phyloP scores from a whole-genome alignment of 2,888 invertebrate genomes.

The Cyclophora punctaria region DNA sequence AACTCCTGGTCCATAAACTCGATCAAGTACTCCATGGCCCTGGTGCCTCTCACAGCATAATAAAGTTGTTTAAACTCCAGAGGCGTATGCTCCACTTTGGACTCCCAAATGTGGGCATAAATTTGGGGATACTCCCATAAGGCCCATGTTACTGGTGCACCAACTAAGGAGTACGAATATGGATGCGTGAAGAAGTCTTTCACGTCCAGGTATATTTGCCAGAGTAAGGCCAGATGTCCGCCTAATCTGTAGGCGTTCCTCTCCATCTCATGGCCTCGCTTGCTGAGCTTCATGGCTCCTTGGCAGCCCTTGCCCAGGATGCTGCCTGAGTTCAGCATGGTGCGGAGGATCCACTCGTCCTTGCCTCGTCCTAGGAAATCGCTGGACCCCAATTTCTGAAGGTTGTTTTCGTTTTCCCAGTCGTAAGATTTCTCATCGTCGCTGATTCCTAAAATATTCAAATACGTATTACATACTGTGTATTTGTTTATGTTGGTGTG shows the following conservation, averaged over 20 bases:
- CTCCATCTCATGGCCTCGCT: slow-evolving; percentile 40
- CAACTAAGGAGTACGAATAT: slow-evolving; percentile 54
- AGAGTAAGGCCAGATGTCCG: slow-evolving; percentile 57
- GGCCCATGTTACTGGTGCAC: slow-evolving; percentile 53
- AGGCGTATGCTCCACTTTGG: slow-evolving; percentile 42
- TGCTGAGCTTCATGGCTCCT: slow-evolving; percentile 57
- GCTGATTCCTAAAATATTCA: slow-evolving; percentile 29
- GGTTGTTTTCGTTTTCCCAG: slow-evolving; percentile 59
- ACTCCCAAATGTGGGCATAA: slow-evolving; percentile 47
- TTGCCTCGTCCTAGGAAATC: slow-evolving; percentile 56
- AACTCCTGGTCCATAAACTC: slow-evolving; percentile 51
- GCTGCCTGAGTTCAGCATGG: slow-evolving; percentile 59
- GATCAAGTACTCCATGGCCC: slow-evolving; percentile 53
- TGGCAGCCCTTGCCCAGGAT: slow-evolving; percentile 64
- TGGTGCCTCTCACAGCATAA: slow-evolving; percentile 53
- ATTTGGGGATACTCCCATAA: slow-evolving; percentile 62
- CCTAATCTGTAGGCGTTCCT: slow-evolving; percentile 54
- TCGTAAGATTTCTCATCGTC: slow-evolving; percentile 32
- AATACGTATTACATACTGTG: too few species aligned
- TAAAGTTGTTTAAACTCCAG: slow-evolving; percentile 52
- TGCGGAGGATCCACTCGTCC: slow-evolving; percentile 56
- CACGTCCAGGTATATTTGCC: slow-evolving; percentile 61
- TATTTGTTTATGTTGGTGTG: neutral
- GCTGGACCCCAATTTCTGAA: slow-evolving; percentile 52
- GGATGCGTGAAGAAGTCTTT: slow-evolving; percentile 64